These are phyloP conservation scores for Mylabris sibirica DNA, from an alignment of 2,888 invertebrate species.

Conservation along the genomic window DNA sequence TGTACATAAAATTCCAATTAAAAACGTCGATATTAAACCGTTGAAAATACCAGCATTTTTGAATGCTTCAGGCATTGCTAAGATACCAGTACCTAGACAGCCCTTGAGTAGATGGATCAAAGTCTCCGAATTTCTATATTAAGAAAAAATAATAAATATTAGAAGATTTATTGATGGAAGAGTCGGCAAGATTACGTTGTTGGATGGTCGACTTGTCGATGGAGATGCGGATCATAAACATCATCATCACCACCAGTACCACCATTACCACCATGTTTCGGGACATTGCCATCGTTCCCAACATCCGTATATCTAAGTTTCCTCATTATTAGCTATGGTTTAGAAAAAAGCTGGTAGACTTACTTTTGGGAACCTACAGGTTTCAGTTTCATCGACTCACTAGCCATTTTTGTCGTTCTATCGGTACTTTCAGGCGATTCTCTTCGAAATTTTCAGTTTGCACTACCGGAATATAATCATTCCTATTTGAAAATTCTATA, in stretches of 20 bases:
- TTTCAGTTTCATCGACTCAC: conserved; percentile 42
- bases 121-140: conserved; percentile 82
- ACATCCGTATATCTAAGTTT: conserved; percentile 30
- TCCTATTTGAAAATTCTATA: conserved; percentile 5
- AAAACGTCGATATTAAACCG: conserved; percentile 77
- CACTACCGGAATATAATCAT: conserved; percentile 17
- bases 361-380: conserved; percentile 31
- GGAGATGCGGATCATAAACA: conserved; percentile 73
- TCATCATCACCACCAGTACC: conserved; percentile 44
- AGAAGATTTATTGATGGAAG: not conserved
- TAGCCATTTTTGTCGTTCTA: conserved; percentile 29
- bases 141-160: conserved; percentile 45
- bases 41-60: conserved; percentile 82
- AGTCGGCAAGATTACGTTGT: conserved; percentile 70
- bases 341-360: conserved; percentile 11
- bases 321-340: conserved; percentile 11
- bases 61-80: conserved; percentile 95
- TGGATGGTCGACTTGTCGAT: conserved; percentile 72
- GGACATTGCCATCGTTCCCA: conserved; percentile 23
- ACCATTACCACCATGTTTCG: too few relatives aligned
- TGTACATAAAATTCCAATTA: conserved; percentile 81
- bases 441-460: conserved; percentile 13
- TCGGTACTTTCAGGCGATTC: not conserved
- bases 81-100: conserved; percentile 90
- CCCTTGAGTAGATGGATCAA: conserved; percentile 89